These are phyloP conservation scores for Ormia ochracea DNA, from an alignment of 2,888 invertebrate species.

Conservation along the genomic window DNA sequence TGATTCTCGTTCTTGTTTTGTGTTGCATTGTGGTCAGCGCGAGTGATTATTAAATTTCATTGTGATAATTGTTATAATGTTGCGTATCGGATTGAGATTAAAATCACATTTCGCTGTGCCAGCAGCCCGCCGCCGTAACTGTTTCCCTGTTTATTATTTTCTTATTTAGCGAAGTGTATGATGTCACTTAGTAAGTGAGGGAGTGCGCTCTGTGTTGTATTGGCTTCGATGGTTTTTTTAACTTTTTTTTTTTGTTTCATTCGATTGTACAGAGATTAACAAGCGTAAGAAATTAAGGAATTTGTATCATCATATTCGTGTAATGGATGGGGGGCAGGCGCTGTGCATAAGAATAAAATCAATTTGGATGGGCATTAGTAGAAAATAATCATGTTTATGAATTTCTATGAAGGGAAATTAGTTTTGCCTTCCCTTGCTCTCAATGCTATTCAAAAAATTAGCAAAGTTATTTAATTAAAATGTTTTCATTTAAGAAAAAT, in stretches of 20 bases:
- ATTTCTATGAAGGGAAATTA: too few relatives aligned
- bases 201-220: too few relatives aligned
- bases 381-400: too few relatives aligned
- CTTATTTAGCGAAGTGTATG: not conserved
- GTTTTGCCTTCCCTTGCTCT: too few relatives aligned
- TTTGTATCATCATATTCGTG: not conserved
- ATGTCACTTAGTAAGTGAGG: not conserved
- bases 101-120: not conserved
- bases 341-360: too few relatives aligned
- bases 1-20: not conserved
- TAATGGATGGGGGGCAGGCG: not conserved
- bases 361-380: too few relatives aligned
- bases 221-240: not conserved
- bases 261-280: slow-evolving; percentile 30
- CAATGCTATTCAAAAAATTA: too few relatives aligned
- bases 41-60: slow-evolving; percentile 7
- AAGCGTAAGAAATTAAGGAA: slow-evolving; percentile 35
- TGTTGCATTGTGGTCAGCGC: not conserved
- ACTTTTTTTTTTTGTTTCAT: not conserved
- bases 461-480: too few relatives aligned
- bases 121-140: not conserved
- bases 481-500: too few relatives aligned
- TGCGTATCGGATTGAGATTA: slow-evolving; percentile 35
- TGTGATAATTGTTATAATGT: slow-evolving; percentile 32
- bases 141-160: not conserved